A percentile compares a stretch with the other conserved stretches of the same genome.
phyloP scores from a whole-genome alignment of 2,888 invertebrate species.

The Eulithis testata region DNA sequence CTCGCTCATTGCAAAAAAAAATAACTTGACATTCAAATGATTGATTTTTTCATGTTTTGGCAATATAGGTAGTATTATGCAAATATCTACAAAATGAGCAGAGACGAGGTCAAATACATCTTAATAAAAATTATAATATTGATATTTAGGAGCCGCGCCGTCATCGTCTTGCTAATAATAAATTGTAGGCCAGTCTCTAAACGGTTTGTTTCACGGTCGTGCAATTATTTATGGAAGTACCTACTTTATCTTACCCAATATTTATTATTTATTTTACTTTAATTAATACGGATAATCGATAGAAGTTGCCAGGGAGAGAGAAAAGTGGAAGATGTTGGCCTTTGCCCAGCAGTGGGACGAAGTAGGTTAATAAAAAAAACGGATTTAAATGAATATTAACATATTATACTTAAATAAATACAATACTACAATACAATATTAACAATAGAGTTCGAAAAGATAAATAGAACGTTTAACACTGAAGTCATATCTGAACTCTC shows the following conservation, averaged over 20 bases:
- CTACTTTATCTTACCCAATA: neutral
- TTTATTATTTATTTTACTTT: no score
- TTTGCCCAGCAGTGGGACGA: no score
- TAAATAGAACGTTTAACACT: no score
- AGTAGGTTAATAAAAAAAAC: no score
- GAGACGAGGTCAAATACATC: slow-evolving; percentile 15
- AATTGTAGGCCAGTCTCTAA: slow-evolving; percentile 21
- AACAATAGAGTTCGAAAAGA: no score
- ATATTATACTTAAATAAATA: no score
- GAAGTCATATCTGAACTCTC: no score
- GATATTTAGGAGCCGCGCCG: neutral
- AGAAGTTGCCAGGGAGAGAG: no score
- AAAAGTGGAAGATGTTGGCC: no score
- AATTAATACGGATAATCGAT: no score
- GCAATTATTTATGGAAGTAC: slow-evolving; percentile 9
- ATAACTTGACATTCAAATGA: slow-evolving; percentile 5
- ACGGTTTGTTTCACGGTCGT: slow-evolving; percentile 21
- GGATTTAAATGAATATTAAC: no score
- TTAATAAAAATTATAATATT: slow-evolving; percentile 9
- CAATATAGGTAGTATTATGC: slow-evolving; percentile 3
- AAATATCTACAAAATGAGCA: slow-evolving; percentile 1
- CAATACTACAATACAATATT: no score
- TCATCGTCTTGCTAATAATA: slow-evolving; percentile 9
- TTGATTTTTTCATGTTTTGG: slow-evolving; percentile 2
- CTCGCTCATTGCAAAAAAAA: neutral